These are phyloP conservation scores for Trichogramma dendrolimi DNA, from an alignment of 2,888 invertebrate species.

Conservation along the genomic window DNA sequence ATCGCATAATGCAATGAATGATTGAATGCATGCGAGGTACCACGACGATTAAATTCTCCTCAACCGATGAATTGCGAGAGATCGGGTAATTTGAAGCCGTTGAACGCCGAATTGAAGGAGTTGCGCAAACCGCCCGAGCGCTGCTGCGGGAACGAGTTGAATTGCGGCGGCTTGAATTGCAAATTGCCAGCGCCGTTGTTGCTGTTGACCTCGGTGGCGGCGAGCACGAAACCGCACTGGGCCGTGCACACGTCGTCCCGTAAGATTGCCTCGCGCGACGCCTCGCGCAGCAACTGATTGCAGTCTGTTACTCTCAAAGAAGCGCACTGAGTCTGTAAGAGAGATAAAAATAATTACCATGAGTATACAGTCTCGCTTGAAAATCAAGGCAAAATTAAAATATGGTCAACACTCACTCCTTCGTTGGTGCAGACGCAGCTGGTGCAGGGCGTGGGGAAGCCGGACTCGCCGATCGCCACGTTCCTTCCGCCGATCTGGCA, in stretches of 20 bases:
- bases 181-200: slow-evolving; percentile 16
- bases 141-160: slow-evolving; percentile 35
- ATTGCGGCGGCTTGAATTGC: slow-evolving; percentile 39
- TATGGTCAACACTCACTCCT: slow-evolving; percentile 63
- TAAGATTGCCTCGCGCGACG: slow-evolving; percentile 75
- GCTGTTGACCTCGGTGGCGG: slow-evolving; percentile 41
- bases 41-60: slow-evolving; percentile 31
- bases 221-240: slow-evolving; percentile 75
- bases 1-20: no score
- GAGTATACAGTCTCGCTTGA: not conserved
- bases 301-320: slow-evolving; percentile 85
- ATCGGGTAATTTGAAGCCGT: slow-evolving; percentile 74
- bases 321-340: slow-evolving; percentile 77
- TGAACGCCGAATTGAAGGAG: slow-evolving; percentile 47
- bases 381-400: not conserved
- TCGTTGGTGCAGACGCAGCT: slow-evolving; percentile 82
- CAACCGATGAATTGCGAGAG: slow-evolving; percentile 67
- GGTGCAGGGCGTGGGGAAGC: slow-evolving; percentile 86
- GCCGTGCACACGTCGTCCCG: slow-evolving; percentile 86
- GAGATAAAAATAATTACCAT: not conserved
- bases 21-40: no score
- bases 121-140: slow-evolving; percentile 38
- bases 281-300: slow-evolving; percentile 74
- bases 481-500: slow-evolving; percentile 78
- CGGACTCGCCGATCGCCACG: slow-evolving; percentile 75